Evolutionary conservation across 2,113 vertebrate genomes (phyloP).

Genomic region (Carassius gibelio): DNA sequence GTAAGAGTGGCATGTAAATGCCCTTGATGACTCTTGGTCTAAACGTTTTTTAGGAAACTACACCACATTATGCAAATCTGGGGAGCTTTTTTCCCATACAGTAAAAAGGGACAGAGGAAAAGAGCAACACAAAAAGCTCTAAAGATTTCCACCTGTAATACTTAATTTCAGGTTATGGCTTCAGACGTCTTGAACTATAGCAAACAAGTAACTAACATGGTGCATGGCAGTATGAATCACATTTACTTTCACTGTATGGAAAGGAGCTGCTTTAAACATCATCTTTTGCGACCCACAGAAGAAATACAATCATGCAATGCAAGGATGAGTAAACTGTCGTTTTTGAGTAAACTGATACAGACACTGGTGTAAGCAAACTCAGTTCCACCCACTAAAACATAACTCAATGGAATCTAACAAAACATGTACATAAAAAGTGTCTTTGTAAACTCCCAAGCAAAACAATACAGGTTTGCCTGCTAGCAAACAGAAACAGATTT

Average conservation of each 20-base stretch:
- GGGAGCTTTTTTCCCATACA: background rate
- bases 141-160: background rate
- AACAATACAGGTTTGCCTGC: background rate
- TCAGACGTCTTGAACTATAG: background rate
- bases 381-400: background rate
- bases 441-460: background rate
- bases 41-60: background rate
- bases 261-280: background rate
- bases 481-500: constrained; percentile 58
- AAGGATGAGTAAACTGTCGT: background rate
- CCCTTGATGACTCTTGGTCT: background rate
- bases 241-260: background rate
- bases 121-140: background rate
- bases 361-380: background rate
- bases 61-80: background rate
- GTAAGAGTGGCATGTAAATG: background rate
- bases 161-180: background rate
- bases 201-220: background rate
- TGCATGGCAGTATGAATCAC: background rate
- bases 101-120: background rate
- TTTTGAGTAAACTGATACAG: background rate
- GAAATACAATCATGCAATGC: background rate
- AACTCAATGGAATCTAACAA: constrained; percentile 36
- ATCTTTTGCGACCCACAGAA: background rate
- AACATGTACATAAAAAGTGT: constrained; percentile 13